Evolutionary conservation across 1,140 invertebrate genomes (phyloP), one percentile per base, ranked within the genome.

Genomic region (Pissodes strobi): DNA sequence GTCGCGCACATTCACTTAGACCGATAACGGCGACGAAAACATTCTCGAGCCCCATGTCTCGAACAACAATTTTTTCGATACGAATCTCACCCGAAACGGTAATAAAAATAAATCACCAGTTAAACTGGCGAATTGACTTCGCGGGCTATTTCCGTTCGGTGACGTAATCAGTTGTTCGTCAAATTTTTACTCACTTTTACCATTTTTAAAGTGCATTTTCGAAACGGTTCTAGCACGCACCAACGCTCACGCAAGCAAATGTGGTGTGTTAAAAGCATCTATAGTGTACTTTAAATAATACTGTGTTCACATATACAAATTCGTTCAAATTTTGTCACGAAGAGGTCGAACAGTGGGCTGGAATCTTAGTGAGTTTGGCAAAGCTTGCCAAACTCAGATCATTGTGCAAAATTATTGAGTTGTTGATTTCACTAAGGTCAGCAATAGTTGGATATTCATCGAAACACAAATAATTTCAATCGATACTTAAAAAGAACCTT

Each of bases 131-230:
- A 64, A 64, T 64, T 56, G 21, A 23, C 43, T 57, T 37, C 51
- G 61, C 25, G 49, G 61, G 17, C 53, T 56, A 64, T 55, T 64
- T 64, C 61, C 61, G 49, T 13, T 38, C 38, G 22, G 13, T 64
- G 61, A 64, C 61, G 61, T 55, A 64, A 64, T 64, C 61, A 34
- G 53, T 46, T 46, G 61, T 64, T 64, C 61, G 61, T 64, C 61
- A 64, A 64, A 64, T 64, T 64, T 64, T 56, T 64, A 55, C 61
- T 64, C 61, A 64, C 61, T 64, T 63, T 55, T 55, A 45, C 61
- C 61, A 59, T 63, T 64, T 64, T 64, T 52, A 52, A 61, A 53
- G 59, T 62, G 37, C 53, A 62, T 52, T 53, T 52, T 53, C 27
- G 22, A 62, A 53, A 25, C 41, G 37, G 48, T 21, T 10, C 10